A percentile compares a stretch with the other conserved stretches of the same genome.
phyloP scores from a whole-genome alignment of 2,888 invertebrate species.

The Epistrophe grossulariae region DNA sequence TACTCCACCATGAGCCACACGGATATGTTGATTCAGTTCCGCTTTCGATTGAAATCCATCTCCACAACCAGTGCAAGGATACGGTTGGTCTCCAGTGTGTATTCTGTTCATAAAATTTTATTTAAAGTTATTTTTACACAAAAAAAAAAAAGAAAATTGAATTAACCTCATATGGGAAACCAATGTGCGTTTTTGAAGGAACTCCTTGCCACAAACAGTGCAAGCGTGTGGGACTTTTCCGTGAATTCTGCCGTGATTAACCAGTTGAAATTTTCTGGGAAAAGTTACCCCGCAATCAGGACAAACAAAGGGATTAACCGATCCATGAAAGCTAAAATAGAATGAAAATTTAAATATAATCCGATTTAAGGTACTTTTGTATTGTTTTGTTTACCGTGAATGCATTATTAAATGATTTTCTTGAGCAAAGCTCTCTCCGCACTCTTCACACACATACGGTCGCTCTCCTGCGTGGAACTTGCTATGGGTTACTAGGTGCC shows the following conservation, averaged over 20 bases:
- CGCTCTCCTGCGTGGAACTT: constrained; percentile 94
- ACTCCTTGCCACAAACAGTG: constrained; percentile 93
- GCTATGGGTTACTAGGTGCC: constrained; percentile 93
- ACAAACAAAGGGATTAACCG: constrained; percentile 97
- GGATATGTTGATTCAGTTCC: constrained; percentile 89
- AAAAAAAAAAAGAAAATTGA: too few relatives aligned
- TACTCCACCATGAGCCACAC: constrained; percentile 85
- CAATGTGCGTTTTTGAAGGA: constrained; percentile 92
- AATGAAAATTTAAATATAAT: constrained; percentile 31
- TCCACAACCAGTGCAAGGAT: constrained; percentile 90
- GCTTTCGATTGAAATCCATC: constrained; percentile 90
- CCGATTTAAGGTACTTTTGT: background rate
- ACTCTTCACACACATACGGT: constrained; percentile 94
- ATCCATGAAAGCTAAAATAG: constrained; percentile 92
- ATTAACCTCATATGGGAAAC: constrained; percentile 90
- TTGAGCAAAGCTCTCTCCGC: constrained; percentile 96
- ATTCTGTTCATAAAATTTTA: constrained; percentile 83
- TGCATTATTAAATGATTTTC: constrained; percentile 90
- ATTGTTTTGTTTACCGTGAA: constrained; percentile 81
- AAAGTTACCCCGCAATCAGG: constrained; percentile 94
- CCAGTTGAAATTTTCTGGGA: constrained; percentile 93
- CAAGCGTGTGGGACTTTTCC: constrained; percentile 92
- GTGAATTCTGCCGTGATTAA: constrained; percentile 92
- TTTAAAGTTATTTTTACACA: background rate
- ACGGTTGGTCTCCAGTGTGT: constrained; percentile 90